Conservation (phyloP, 2,797 vertebrate species). For the Halcyon smyrnensis region DNA sequence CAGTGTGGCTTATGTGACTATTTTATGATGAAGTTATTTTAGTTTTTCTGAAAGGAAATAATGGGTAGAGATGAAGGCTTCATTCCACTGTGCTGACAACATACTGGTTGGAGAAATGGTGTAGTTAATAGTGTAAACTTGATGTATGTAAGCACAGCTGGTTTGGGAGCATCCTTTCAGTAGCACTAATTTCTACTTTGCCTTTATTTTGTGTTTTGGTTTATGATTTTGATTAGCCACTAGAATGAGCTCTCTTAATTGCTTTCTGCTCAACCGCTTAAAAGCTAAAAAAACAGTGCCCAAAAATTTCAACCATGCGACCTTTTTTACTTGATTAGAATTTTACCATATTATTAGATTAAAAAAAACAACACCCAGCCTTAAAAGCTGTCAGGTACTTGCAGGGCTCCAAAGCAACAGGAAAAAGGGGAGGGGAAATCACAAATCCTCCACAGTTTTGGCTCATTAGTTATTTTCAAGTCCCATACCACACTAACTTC, state of each 20-base stretch:
- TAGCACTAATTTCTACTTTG: conserved; percentile 56
- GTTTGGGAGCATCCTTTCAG: conserved; percentile 53
- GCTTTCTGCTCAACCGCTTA: conserved; percentile 48
- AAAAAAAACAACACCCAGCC: not conserved
- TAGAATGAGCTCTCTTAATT: conserved; percentile 56
- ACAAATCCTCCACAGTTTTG: not conserved
- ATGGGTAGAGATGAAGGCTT: conserved; percentile 57
- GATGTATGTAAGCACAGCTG: conserved; percentile 44
- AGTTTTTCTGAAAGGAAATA: conserved; percentile 57
- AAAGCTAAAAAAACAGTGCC: not conserved
- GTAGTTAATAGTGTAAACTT: conserved; percentile 44
- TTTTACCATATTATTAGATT: not conserved
- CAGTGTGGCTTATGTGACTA: not conserved
- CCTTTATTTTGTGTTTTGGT: conserved; percentile 56
- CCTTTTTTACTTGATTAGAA: not conserved
- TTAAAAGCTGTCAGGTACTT: not conserved
- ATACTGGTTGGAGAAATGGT: conserved; percentile 43
- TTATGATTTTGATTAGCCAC: conserved; percentile 63
- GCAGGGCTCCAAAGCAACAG: not conserved
- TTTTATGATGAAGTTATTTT: conserved; percentile 37
- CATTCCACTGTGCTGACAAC: conserved; percentile 36
- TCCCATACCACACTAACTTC: not conserved
- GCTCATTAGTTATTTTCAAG: not conserved
- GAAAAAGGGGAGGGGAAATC: not conserved
- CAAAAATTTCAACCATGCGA: not conserved